Base-by-base conservation (phyloP, 1,140 invertebrate genomes). In the Lepidostoma basale region DNA sequence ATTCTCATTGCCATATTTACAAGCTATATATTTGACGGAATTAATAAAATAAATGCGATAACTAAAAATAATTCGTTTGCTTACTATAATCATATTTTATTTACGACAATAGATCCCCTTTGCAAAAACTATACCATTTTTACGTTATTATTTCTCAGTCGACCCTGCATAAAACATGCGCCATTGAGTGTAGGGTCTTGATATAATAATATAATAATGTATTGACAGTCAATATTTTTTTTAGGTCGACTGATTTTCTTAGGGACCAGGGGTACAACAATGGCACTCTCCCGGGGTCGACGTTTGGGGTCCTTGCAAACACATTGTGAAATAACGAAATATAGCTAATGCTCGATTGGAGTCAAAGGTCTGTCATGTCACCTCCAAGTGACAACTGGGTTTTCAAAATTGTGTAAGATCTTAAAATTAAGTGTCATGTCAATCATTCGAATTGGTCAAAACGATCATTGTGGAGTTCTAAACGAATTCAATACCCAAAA, bases 171-270 rank as follows among this genome's bases (percentile, higher is more conserved):
- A 3, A 30, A 30, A 33, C 5, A n/a, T n/a, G 26, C 18, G 9
- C 8, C 12, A 18, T n/a, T 10, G 23, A 9, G 22, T 6, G n/a
- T 44, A 18, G 25, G 59, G 20, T 22, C 40, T 64, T 52, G 39
- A 64, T 39, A 22, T 58, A 42, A 65, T 66, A 67, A 67, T 54
- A 65, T 66, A 67, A 67, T 54, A 70, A 33, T 63, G 44, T 71
- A 71, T 71, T 67, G 69, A 71, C 69, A 71, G 64, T 71, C 52
- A 64, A 71, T 71, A 62, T 67, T 71, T 71, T 71, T 62, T 52
- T 60, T 47, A 56, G 65, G 64, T 71, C 60, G 62, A 59, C 58
- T 71, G 69, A 54, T 42, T 71, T 63, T 36, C 49, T 28, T n/a
- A 30, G 26, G 9, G 5, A n/a, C 49, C 12, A 16, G 23, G n/a